A percentile compares a stretch with the other conserved stretches of the same genome.
Conservation (phyloP, 2,888 invertebrate species). For the Crocallis elinguaria region DNA sequence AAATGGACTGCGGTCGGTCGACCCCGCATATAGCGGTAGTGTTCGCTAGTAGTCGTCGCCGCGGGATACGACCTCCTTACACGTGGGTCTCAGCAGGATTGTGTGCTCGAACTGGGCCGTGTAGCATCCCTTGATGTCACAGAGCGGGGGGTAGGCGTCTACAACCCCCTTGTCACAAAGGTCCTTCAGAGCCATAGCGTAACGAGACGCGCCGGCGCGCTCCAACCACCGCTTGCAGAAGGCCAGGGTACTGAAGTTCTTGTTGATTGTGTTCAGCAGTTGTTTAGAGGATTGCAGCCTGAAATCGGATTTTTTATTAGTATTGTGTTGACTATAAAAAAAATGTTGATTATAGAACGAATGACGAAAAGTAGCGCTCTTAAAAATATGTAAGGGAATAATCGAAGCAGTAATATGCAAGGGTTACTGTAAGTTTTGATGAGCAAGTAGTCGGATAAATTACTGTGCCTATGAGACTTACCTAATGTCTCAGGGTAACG, state of each 20-base stretch:
- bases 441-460: too few species aligned
- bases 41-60: slow-evolving; percentile 94
- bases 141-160: slow-evolving; percentile 99
- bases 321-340: too few species aligned
- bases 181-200: slow-evolving; percentile 99
- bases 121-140: slow-evolving; percentile 98
- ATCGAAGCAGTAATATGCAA: too few species aligned
- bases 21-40: background rate
- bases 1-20: slow-evolving; percentile 1
- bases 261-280: slow-evolving; percentile 95
- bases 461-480: too few species aligned
- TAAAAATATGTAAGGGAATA: too few species aligned
- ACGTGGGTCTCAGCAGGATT: slow-evolving; percentile 97
- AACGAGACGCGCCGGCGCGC: slow-evolving; percentile 97
- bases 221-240: slow-evolving; percentile 99
- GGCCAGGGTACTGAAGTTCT: slow-evolving; percentile 98
- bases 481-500: too few species aligned
- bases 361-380: too few species aligned
- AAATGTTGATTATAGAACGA: too few species aligned
- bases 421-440: too few species aligned
- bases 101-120: slow-evolving; percentile 99
- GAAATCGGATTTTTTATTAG: slow-evolving; percentile 42
- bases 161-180: slow-evolving; percentile 98
- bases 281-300: slow-evolving; percentile 97
- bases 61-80: slow-evolving; percentile 98